Evolutionary conservation across 2,113 vertebrate species (phyloP), one percentile per base, ranked within the genome.

Genomic region (Ctenomys sociabilis): DNA sequence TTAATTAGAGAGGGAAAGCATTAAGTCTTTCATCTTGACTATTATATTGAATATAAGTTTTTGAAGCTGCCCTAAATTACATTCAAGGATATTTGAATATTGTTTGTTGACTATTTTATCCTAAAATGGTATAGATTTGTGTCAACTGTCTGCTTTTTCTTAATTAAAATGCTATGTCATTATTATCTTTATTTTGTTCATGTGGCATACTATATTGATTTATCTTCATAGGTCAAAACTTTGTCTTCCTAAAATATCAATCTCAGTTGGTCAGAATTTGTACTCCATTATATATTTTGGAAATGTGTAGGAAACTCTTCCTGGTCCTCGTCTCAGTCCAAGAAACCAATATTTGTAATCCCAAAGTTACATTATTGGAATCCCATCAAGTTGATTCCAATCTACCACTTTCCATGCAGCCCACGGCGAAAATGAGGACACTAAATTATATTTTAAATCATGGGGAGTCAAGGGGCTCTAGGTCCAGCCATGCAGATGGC

Each of bases 191-290:
- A 19, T 49, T 89, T 2, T 78, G 28, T 72, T 64, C 59, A 45
- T 12, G 37, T 52, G 28, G 37, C 35, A 13, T 81, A 40, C 72
- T 43, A 86, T 2, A 66, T 3, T 75, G 52, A 63, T 19, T 80
- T 43, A 90, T 95, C 92, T 85, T 95, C 21, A 11, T 73, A 73
- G 49, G 32, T 81, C 85, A 32, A 89, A 81, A 92, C 8, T 3
- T 28, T 88, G 59, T 13, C 32, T 43, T 85, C 40, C 43, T 88
- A 12, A 8, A 2, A 35, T 82, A 90, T 94, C 92, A 94, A 86
- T 85, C 30, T 64, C 40, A 63, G 4, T 75, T 70, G 35, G 10
- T 45, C 52, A 88, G 22, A 11, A 3, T 82, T 21, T 14, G 57
- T 35, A 54, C 6, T 52, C 40, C 80, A 86, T 64, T 57, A 68